Base-by-base conservation (phyloP, 2,888 invertebrate species). In the Calameuta pallipes region DNA sequence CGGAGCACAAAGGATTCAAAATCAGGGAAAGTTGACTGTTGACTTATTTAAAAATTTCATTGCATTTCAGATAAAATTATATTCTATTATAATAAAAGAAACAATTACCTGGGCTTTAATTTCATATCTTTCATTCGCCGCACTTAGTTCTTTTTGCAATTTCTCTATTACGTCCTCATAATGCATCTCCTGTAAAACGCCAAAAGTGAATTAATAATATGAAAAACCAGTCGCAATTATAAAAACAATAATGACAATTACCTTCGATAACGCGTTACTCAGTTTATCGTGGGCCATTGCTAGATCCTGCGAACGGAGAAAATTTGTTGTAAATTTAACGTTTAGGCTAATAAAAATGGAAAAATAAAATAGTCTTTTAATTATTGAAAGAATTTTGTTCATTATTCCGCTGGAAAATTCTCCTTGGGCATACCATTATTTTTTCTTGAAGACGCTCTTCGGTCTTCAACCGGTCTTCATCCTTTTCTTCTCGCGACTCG, bases 71-170 rank as follows among this genome's bases (percentile, higher is more conserved):
- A 4, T 41, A 13, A 30, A 15, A 70, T 70, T 30, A 70, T 13
- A 70, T 31, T 70, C 4, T 15, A 70, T 30, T 30, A 34, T 33
- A 31, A 34, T 31, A 34, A 12, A 71, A 70, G n/a, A 56, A 75
- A 30, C 4, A 75, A 15, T 56, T 68, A 75, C 75, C 79, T 79
- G 79, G 11, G 56, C 70, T 34, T 79, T 76, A 31, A 70, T 69
- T 1, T 36, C 31, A 36, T 79, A 35, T 74, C 74, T 69, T 73
- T 79, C 79, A 4, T 76, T 70, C 1, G 79, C 79, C 12, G 79
- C 37, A n/a, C 41, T 70, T 36, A 76, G 12, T 15, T 79, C 76
- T 74, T 76, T 74, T 37, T 79, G 68, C 31, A 77, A 34, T 69
- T 74, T 70, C 6, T 33, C n/a, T 23, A 79, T 77, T 3, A 13